Evolutionary conservation across 2,113 vertebrate genomes (phyloP).

Genomic region (Trematomus loennbergii): DNA sequence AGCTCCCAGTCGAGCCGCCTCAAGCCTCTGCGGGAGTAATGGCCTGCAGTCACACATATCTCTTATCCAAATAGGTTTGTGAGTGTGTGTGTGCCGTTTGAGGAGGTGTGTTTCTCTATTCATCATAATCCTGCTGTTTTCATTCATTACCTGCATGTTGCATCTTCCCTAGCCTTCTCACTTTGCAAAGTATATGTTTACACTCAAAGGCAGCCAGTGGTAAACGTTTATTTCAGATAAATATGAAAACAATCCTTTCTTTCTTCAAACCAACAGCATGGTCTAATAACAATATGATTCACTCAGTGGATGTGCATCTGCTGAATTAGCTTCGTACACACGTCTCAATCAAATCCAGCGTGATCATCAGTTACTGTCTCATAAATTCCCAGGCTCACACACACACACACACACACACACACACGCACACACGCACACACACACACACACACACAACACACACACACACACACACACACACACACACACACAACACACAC

Average conservation of each 20-base stretch:
- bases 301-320: not conserved
- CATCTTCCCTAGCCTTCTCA: not conserved
- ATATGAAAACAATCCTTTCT: not conserved
- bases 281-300: not conserved
- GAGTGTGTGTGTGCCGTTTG: not conserved
- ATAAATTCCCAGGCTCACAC: not conserved
- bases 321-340: conserved; percentile 1
- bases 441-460: not conserved
- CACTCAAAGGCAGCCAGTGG: not conserved
- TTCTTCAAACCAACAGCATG: not conserved
- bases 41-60: conserved; percentile 38
- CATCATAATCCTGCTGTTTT: conserved; percentile 6
- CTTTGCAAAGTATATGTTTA: not conserved
- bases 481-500: too few species aligned
- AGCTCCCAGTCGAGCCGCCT: conserved; percentile 45
- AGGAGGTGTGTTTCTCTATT: not conserved
- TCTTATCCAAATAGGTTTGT: conserved; percentile 46
- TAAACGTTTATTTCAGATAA: too few species aligned
- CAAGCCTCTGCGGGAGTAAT: conserved; percentile 54
- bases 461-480: conserved; percentile 9
- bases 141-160: not conserved
- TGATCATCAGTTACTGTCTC: conserved; percentile 9
- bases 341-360: conserved; percentile 16
- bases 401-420: not conserved
- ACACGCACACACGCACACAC: not conserved